Evolutionary conservation across 2,113 vertebrate genomes (phyloP), one percentile per base, ranked within the genome.

Genomic region (Ceyx cyanopectus): DNA sequence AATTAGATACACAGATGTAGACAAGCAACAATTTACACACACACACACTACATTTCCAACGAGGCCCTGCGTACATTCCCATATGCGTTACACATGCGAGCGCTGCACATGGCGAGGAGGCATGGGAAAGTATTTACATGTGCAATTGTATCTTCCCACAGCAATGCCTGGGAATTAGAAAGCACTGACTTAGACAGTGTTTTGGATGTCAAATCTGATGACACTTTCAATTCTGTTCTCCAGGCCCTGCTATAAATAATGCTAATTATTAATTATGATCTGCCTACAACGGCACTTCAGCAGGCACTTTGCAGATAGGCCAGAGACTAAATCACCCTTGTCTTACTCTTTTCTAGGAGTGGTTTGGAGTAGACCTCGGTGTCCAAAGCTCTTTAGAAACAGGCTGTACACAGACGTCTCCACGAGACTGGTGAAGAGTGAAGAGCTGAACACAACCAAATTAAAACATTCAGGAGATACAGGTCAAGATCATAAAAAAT

Each of bases 121-220:
- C 96, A 90, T 96, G 95, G 94, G 97, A 96, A 97, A 97, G 85
- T 95, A 97, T 95, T 96, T 79, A 91, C 94, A 97, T 92, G 73
- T 94, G 84, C 89, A 87, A 94, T 79, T 94, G 88, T 93, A 96
- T 95, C 92, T 96, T 95, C 93, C 95, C 93, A 96, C 95, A 96
- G 87, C 87, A 89, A 70, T 87, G 92, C 93, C 93, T 97, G 95
- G 93, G 95, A 96, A 96, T 95, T 96, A 95, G 83, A 91, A 93
- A 95, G 85, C 61, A 70, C 91, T 95, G 66, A 83, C 84, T 92
- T 67, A 83, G 92, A 89, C 94, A 89, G 68, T 79, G 94, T 92
- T 93, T 92, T 94, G 88, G 85, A 92, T 96, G 92, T 94, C 92
- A 94, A 95, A 94, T 96, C 93, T 96, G 96, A 95, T 96, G 94